Conservation (phyloP, 2,113 vertebrate species). For the Misgurnus anguillicaudatus region DNA sequence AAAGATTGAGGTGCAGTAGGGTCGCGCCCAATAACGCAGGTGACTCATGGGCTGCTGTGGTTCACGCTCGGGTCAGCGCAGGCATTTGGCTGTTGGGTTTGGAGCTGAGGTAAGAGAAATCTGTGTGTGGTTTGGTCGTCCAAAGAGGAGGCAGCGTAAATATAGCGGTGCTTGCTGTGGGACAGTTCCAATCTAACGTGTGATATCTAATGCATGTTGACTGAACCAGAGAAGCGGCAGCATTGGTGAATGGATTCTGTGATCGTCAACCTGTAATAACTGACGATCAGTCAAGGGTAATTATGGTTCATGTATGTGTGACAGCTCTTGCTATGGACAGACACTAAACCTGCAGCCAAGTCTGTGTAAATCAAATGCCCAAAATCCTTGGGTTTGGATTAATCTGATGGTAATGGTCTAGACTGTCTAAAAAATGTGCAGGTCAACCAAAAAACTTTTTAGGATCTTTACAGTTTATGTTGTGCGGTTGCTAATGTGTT, state of each 20-base stretch:
- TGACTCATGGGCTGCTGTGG: slow-evolving; percentile 73
- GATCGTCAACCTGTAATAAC: too few relatives aligned
- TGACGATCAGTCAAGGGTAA: too few relatives aligned
- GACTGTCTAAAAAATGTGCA: too few relatives aligned
- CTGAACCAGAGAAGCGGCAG: slow-evolving; percentile 51
- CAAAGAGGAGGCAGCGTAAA: neutral
- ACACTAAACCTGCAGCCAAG: too few relatives aligned
- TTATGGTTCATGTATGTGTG: neutral
- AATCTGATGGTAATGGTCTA: too few relatives aligned
- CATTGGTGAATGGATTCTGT: neutral
- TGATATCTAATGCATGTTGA: neutral
- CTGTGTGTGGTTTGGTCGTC: slow-evolving; percentile 15
- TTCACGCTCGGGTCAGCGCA: slow-evolving; percentile 69
- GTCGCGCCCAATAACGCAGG: slow-evolving; percentile 70
- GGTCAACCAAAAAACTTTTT: too few relatives aligned
- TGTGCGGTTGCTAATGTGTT: too few relatives aligned
- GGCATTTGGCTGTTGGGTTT: slow-evolving; percentile 61
- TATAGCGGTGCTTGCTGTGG: neutral
- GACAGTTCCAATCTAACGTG: slow-evolving; percentile 6
- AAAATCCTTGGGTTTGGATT: too few relatives aligned
- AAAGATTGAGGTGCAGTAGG: slow-evolving; percentile 67
- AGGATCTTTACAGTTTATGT: too few relatives aligned
- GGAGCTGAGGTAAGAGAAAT: slow-evolving; percentile 54
- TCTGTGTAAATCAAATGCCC: too few relatives aligned
- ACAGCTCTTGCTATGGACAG: too few relatives aligned